Percentiles rank a stretch among this genome's conserved stretches.
phyloP scores from a whole-genome alignment of 1,140 invertebrate genomes.

The Notospermus geniculatus region DNA sequence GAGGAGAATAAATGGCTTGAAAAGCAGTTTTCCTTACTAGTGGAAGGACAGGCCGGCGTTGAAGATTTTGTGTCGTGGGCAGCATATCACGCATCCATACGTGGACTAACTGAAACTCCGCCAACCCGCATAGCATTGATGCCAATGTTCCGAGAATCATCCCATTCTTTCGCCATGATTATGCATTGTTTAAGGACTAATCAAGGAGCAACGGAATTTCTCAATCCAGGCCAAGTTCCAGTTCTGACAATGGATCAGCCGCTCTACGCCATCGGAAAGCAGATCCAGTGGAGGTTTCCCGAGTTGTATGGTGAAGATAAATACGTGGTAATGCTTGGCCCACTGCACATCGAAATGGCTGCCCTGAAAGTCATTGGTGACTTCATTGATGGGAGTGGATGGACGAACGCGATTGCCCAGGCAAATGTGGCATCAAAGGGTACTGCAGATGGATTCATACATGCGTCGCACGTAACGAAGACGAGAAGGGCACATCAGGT shows the following conservation, averaged over 20 bases:
- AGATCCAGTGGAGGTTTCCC: slow-evolving; percentile 35
- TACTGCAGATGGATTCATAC: no score
- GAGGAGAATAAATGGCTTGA: no score
- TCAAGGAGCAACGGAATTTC: slow-evolving; percentile 16
- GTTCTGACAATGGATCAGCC: no score
- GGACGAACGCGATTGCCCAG: slow-evolving; percentile 19
- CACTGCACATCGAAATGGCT: no score
- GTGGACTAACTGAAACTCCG: no score
- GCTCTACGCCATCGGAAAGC: slow-evolving; percentile 33
- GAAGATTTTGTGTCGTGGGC: no score
- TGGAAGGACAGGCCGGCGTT: no score
- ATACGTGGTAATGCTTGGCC: slow-evolving; percentile 29
- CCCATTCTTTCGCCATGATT: slow-evolving; percentile 26
- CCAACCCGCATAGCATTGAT: slow-evolving; percentile 16
- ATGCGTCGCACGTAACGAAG: slow-evolving; percentile 17
- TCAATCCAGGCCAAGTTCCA: slow-evolving; percentile 35
- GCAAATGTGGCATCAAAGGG: slow-evolving; percentile 19
- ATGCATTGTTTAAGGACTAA: slow-evolving; percentile 31
- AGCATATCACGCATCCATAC: no score
- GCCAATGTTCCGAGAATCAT: slow-evolving; percentile 22
- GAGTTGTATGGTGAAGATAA: slow-evolving; percentile 30
- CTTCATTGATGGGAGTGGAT: slow-evolving; percentile 29
- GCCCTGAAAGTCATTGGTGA: slow-evolving; percentile 29
- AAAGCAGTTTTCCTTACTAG: no score
- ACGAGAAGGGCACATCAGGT: slow-evolving; percentile 13